These are phyloP conservation scores for Yoshiicerus persimilis DNA, from an alignment of 1,140 invertebrate genomes.

Conservation along the genomic window DNA sequence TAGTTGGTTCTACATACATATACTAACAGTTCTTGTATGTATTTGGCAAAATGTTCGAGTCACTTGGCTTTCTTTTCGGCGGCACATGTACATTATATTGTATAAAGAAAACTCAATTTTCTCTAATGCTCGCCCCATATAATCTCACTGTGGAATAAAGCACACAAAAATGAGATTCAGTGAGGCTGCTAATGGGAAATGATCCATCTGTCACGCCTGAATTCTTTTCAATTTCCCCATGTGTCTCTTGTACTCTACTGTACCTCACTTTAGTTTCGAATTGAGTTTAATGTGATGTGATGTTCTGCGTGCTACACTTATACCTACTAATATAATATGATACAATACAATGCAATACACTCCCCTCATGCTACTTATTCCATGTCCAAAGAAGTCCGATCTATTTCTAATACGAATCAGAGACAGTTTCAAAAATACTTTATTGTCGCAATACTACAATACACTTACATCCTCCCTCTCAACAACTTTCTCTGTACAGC, in stretches of 20 bases:
- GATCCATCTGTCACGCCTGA: constrained; percentile 17
- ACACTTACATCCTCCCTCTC: background rate
- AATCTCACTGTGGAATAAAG: background rate
- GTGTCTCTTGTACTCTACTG: background rate
- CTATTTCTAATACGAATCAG: background rate
- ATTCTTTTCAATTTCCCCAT: constrained; percentile 20
- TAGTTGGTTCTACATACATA: background rate
- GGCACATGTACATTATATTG: constrained; percentile 17
- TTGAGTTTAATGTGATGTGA: background rate
- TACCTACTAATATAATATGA: no score
- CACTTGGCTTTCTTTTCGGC: constrained; percentile 1
- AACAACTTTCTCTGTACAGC: background rate
- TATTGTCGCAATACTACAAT: background rate
- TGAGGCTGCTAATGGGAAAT: constrained; percentile 21
- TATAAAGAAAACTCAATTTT: constrained; percentile 23
- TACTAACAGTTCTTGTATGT: background rate
- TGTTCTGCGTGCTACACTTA: no score
- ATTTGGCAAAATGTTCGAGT: constrained; percentile 2
- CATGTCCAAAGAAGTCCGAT: background rate
- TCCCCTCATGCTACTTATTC: no score
- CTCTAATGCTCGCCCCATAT: background rate
- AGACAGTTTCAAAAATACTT: background rate
- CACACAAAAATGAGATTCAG: constrained; percentile 20
- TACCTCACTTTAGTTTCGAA: background rate
- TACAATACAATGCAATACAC: no score